Base-by-base conservation (phyloP, 92 coral and sea anemone species). In the Zoanthus gigantus region DNA sequence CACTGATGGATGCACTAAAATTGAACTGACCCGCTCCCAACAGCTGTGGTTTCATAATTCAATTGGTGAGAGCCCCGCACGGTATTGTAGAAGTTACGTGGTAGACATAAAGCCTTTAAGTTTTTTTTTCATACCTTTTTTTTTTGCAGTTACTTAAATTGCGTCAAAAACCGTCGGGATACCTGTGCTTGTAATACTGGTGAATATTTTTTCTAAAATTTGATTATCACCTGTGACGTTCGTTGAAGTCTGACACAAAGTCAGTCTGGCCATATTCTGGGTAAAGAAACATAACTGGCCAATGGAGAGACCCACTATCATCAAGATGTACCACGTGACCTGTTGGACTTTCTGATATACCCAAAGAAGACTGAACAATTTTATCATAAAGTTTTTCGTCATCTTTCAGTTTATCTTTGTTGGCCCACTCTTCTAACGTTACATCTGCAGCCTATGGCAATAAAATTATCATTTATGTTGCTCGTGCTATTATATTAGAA, bases 241-340 rank as follows among this genome's bases (percentile, higher is more conserved):
- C 99, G 85, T 89, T 90, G 84, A 97, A 97, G 47, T 95, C 95
- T n/a, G 95, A 95, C 46, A 97, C 92, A 23, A 93, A 93, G 68
- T 97, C 99, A 6, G 98, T 88, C 85, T 97, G 94, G 16, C 92
- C 89, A 56, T 93, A 87, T 87, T 97, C 99, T 4, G 99, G 99
- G 78, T 97, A 97, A 14, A 93, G 88, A 81, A 96, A 96, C 88
- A 95, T 13, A 2, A 96, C 98, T 5, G 99, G 99, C 99, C 99
- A 96, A 78, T 89, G 93, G 6, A 97, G 92, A 32, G 78, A 74
- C 74, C 94, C 92, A 58, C 74, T 66, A 9, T 90, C 90, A 66
- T 94, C 99, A 66, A 97, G 23, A 50, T 71, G 87, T 44, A 97
- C 96, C 68, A 89, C 87, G 31, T 92, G 90, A 28, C 95, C 94